Conservation (phyloP, 2,113 vertebrate species). For the Rostratula benghalensis region DNA sequence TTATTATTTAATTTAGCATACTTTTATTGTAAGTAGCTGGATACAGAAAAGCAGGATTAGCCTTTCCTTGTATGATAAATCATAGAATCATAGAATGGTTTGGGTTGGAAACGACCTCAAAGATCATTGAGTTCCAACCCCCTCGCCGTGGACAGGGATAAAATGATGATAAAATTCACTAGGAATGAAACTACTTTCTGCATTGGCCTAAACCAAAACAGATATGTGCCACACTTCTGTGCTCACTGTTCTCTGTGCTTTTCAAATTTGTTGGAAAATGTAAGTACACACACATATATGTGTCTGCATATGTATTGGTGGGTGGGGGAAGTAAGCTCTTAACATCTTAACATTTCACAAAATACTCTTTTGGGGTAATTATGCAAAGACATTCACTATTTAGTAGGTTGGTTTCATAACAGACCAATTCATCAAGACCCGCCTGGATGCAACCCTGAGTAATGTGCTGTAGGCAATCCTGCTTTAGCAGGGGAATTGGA, state of each 20-base stretch:
- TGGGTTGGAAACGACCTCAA: no score
- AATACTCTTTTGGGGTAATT: not conserved
- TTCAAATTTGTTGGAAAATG: not conserved
- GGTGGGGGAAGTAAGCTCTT: not conserved
- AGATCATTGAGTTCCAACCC: no score
- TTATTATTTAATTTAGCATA: not conserved
- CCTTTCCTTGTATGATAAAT: not conserved
- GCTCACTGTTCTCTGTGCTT: not conserved
- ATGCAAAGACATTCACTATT: not conserved
- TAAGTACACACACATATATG: not conserved
- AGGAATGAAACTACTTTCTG: not conserved
- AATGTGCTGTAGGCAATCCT: no score
- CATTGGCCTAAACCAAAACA: accelerated
- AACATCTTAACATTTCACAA: not conserved
- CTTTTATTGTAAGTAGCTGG: not conserved
- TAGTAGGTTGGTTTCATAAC: not conserved
- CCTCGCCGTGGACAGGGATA: not conserved
- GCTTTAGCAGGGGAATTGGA: no score
- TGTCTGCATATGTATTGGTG: not conserved
- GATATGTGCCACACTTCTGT: not conserved
- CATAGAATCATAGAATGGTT: no score
- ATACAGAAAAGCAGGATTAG: not conserved
- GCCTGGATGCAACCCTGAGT: no score
- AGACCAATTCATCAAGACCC: not conserved
- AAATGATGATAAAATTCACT: not conserved